Evolutionary conservation across 37 sponge, comb jelly and placozoan genomes (phyloP), one percentile per base, ranked within the genome.

Genomic region (Spongilla lacustris): DNA sequence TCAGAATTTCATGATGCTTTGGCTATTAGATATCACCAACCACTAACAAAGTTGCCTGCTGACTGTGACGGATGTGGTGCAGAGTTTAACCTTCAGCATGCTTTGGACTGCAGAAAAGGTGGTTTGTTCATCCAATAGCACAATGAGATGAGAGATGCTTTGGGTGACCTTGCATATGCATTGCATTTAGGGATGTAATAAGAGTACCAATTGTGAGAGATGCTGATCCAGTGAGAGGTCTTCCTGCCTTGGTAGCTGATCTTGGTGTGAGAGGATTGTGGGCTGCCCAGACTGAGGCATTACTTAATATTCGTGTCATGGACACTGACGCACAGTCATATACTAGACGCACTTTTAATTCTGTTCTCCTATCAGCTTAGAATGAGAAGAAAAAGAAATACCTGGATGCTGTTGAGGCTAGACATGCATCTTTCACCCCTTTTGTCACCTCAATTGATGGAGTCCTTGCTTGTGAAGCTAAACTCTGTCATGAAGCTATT

Each of bases 281-380:
- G 84, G 71, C 71, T n/a, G 78, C 84, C 38, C 78, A 89, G 73
- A 12, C 82, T 82, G 82, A 69, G 82, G 72, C 82, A 34, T 89
- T 89, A 71, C 68, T 89, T 76, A 84, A 89, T 89, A 38, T 89
- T 24, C 70, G 78, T 77, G 89, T 89, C 73, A 50, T 76, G 67
- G 89, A 89, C 84, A 83, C 84, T 87, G 80, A 81, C 38, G 75
- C 81, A 75, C 68, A 67, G 68, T 73, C 68, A 10, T 74, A 81
- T 66, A 22, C n/a, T 68, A 9, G 21, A 9, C 26, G 81, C 9
- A 32, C 81, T 27, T 74, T 80, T 28, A n/a, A 24, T 33, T 68
- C 75, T 75, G 82, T 74, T 2, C 67, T 74, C 22, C 22, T 36
- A 22, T 32, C 75, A 66, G 88, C 88, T 50, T 75, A 87, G 32